Evolutionary conservation across 2,113 vertebrate species (phyloP), one percentile per base, ranked within the genome.

Genomic region (Nettapus auritus): DNA sequence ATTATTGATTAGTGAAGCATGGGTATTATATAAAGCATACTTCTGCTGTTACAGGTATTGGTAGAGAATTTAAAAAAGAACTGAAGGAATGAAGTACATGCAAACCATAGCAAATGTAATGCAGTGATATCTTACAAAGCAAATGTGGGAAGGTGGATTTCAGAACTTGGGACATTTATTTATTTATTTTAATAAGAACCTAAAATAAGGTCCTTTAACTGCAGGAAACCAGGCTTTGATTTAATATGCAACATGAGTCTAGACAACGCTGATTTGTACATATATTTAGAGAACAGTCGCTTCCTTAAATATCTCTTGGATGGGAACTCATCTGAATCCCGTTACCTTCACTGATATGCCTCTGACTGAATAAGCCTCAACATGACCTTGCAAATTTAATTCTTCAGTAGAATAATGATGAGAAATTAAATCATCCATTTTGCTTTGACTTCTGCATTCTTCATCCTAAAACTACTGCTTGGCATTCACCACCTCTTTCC

Each of bases 361-460:
- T 92, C 83, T 90, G 86, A 96, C 42, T 94, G 89, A 86, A 95
- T 83, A 84, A 88, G 74, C 62, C 0, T 5, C 92, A 89, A 87
- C 92, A 82, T 91, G 94, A 96, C 82, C 80, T 78, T 93, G 82
- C 90, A 92, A 86, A 90, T 81, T 95, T 93, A 96, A 94, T 96
- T 96, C 89, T 97, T 93, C 79, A 84, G 90, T 91, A 94, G 84
- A 82, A 95, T 94, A 94, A 94, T 83, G 56, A 92, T 89, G 60
- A 96, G 86, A 97, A 94, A 97, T 95, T 88, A 94, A 89, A 95
- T 82, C 69, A 73, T 76, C 36, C 77, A 93, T 96, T 96, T 90
- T 97, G 62, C 38, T 79, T 64, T 85, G 93, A 67, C 73, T 93
- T 77, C n/a, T 56, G 53, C 73, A 79, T 44, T 94, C 77, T 97